Evolutionary conservation across 2,113 vertebrate species (phyloP).

Genomic region (Pogona vitticeps): DNA sequence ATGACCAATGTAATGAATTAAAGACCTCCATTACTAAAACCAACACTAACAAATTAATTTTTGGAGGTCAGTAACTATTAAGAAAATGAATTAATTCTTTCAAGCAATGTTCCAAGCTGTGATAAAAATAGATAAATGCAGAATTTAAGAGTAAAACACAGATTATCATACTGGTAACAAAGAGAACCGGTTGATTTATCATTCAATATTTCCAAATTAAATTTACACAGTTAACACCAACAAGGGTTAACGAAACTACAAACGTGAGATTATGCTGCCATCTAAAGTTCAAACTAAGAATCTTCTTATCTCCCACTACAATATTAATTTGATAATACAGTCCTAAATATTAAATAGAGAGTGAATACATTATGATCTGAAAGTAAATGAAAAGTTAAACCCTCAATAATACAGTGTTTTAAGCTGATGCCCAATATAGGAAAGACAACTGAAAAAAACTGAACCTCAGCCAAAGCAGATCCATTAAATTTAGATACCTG

Average conservation of each 20-base stretch:
- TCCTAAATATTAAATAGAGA: not conserved
- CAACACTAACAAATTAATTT: too few relatives aligned
- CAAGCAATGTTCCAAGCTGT: not conserved
- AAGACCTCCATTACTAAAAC: too few relatives aligned
- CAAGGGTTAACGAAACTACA: not conserved
- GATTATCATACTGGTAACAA: not conserved
- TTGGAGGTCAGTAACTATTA: not conserved
- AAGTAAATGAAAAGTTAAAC: not conserved
- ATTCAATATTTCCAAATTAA: not conserved
- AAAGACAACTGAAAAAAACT: not conserved
- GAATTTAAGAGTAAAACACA: fast-evolving
- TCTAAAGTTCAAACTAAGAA: conserved; percentile 55
- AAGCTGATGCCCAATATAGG: not conserved
- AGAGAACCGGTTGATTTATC: not conserved
- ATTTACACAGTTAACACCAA: not conserved
- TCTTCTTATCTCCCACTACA: conserved; percentile 22
- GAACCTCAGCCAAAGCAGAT: not conserved
- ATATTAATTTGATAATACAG: not conserved
- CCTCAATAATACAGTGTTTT: not conserved
- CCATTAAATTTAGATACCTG: not conserved
- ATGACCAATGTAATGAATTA: too few relatives aligned
- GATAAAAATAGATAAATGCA: not conserved
- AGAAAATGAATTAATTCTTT: not conserved
- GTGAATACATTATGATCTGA: not conserved
- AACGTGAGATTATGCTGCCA: conserved; percentile 60